Percentiles rank a stretch among this genome's conserved stretches.
Evolutionary conservation across 2,113 vertebrate genomes (phyloP).

Genomic region (Chloebia gouldiae): DNA sequence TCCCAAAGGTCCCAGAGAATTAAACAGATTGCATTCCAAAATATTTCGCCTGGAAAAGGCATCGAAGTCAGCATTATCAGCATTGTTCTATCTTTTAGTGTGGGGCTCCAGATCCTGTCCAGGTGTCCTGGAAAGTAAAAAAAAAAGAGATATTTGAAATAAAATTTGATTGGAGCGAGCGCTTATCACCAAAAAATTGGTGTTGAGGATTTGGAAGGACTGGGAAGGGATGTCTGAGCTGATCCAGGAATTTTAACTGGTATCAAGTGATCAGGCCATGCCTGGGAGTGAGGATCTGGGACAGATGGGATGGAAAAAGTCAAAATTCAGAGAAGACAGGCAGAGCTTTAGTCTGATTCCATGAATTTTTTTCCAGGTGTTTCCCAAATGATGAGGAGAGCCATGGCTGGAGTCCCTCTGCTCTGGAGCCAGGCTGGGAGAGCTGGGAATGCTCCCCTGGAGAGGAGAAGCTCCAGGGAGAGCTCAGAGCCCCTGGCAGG

Average conservation of each 20-base stretch:
- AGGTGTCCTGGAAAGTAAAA: background rate
- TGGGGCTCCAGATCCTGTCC: background rate
- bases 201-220: background rate
- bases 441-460: background rate
- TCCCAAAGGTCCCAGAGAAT: background rate
- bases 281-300: background rate
- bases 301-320: background rate
- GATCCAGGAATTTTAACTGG: background rate
- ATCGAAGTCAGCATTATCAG: background rate
- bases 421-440: background rate
- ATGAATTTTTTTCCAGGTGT: background rate
- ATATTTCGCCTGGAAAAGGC: background rate
- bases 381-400: background rate
- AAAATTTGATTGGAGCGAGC: background rate
- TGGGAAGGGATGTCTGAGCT: background rate
- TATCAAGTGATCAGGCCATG: rapidly evolving
- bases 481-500: background rate
- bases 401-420: background rate
- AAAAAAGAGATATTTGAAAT: background rate
- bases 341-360: background rate
- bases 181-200: too few relatives aligned
- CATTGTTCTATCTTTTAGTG: background rate
- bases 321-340: background rate
- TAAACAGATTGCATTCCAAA: background rate
- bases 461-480: background rate